Conservation (phyloP, 1,140 invertebrate genomes). For the Apocrypta bakeri region DNA sequence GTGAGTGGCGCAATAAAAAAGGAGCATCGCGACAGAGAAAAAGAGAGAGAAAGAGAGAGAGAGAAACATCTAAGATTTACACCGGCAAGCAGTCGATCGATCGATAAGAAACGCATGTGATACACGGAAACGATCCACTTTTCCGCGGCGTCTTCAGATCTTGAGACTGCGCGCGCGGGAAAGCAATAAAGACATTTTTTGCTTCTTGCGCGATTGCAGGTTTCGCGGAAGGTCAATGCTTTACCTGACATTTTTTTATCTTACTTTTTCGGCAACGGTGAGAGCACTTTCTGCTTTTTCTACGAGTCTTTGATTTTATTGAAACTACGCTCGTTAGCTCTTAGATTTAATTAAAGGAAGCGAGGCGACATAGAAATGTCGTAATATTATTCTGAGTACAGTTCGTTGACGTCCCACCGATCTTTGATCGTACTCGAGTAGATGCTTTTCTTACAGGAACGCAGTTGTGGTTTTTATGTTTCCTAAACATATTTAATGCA, state of each 20-base stretch:
- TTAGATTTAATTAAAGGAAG: background rate
- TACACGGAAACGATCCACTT: conserved; percentile 50
- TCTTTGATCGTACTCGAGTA: background rate
- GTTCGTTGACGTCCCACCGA: background rate
- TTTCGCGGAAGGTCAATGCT: conserved; percentile 53
- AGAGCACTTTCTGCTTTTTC: background rate
- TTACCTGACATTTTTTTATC: background rate
- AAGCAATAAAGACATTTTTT: conserved; percentile 48
- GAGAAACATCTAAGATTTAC: conserved; percentile 34
- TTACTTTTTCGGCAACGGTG: background rate
- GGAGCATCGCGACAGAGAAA: conserved; percentile 36
- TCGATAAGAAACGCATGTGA: conserved; percentile 33
- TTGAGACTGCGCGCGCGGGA: background rate
- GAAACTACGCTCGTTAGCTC: background rate
- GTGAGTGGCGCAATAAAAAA: conserved; percentile 19
- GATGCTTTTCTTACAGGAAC: background rate
- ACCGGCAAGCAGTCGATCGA: conserved; percentile 1
- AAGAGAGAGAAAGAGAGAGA: too few species aligned
- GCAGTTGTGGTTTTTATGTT: background rate
- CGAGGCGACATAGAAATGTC: too few species aligned
- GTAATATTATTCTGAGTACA: too few species aligned
- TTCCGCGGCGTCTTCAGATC: conserved; percentile 45
- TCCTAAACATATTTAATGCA: conserved; percentile 4
- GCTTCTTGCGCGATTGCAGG: conserved; percentile 55
- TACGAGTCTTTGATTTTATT: conserved; percentile 11